Percentiles rank a stretch among this genome's conserved stretches.
Conservation (phyloP, 2,888 invertebrate species). For the Halictus ligatus region DNA sequence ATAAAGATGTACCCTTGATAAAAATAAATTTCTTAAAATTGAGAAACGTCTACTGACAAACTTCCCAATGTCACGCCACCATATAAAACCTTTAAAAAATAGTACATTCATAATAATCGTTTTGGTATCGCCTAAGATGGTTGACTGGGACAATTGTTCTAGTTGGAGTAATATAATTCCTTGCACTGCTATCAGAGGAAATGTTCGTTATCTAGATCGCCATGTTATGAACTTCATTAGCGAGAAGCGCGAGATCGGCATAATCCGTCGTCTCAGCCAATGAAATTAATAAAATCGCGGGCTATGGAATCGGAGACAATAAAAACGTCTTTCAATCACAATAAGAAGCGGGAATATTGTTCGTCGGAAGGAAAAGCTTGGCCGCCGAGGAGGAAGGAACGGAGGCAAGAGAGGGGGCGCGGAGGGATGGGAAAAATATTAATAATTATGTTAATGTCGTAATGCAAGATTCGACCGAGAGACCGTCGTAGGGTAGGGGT, state of each 20-base stretch:
- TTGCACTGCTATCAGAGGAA: background rate
- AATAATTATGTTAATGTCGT: constrained; percentile 83
- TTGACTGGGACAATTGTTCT: background rate
- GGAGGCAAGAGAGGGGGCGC: background rate
- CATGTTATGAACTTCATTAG: background rate
- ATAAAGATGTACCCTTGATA: too few relatives aligned
- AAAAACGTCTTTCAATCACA: background rate
- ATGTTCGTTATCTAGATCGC: background rate
- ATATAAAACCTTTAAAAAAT: background rate
- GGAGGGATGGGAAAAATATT: constrained; percentile 68
- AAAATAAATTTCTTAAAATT: too few relatives aligned
- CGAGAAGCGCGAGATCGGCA: background rate
- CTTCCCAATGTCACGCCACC: background rate
- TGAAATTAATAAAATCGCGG: background rate
- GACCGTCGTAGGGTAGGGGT: constrained; percentile 65
- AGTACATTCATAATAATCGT: background rate
- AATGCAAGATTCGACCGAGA: constrained; percentile 72
- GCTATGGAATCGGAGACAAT: background rate
- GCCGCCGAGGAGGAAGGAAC: background rate
- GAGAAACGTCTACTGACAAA: too few relatives aligned
- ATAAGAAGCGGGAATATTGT: background rate
- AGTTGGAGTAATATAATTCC: background rate
- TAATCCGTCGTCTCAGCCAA: background rate
- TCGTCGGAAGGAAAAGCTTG: background rate
- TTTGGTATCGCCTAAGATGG: background rate